Evolutionary conservation across 64 coral and sea anemone genomes (phyloP).

Genomic region (Pocillopora verrucosa): DNA sequence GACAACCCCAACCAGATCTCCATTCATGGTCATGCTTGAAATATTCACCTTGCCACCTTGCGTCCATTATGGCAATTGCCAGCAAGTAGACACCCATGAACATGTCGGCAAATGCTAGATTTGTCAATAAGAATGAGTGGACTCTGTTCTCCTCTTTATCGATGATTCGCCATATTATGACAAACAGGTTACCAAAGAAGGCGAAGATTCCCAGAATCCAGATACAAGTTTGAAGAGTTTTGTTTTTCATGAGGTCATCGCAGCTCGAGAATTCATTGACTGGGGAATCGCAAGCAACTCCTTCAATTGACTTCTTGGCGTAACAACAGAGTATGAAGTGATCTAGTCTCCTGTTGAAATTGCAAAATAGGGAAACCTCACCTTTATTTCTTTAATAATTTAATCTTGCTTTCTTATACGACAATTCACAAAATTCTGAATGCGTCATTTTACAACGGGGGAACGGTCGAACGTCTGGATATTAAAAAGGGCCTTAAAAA

Average conservation of each 20-base stretch:
- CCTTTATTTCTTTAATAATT: background rate
- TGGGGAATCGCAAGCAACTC: no score
- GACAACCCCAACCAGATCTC: no score
- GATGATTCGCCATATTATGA: slow-evolving; percentile 22
- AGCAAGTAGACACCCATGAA: slow-evolving; percentile 42
- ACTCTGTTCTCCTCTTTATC: slow-evolving; percentile 13
- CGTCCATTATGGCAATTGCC: slow-evolving; percentile 15
- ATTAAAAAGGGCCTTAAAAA: no score
- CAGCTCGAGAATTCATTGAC: no score
- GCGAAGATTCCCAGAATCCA: slow-evolving; percentile 51
- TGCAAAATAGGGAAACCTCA: background rate
- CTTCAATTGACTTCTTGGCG: no score
- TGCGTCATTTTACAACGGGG: no score
- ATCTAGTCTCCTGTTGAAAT: slow-evolving; percentile 33
- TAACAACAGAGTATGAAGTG: slow-evolving; percentile 41
- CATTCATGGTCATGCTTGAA: no score
- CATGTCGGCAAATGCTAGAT: slow-evolving; percentile 33
- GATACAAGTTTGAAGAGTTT: no score
- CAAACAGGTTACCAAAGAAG: slow-evolving; percentile 18
- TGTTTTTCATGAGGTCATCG: no score
- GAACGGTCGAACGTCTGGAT: no score
- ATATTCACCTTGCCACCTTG: slow-evolving; percentile 5
- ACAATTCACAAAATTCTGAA: no score
- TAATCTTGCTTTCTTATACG: no score
- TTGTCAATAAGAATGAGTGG: slow-evolving; percentile 35